Percentiles rank a stretch among this genome's conserved stretches.
Evolutionary conservation across 2,113 vertebrate species (phyloP).

Genomic region (Epinephelus lanceolatus): DNA sequence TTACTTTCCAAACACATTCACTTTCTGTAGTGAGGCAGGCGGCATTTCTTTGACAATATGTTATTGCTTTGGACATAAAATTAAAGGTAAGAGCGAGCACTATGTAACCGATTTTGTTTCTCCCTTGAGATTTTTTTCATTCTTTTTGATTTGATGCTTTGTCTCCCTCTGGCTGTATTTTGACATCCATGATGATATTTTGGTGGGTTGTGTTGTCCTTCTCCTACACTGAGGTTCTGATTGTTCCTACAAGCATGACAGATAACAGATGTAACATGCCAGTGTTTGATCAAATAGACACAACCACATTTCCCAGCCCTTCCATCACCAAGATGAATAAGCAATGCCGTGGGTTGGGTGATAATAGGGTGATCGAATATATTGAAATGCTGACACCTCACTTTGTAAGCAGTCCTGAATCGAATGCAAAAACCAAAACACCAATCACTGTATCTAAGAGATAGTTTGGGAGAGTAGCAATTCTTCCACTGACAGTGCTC

Average conservation of each 20-base stretch:
- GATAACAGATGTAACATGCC: conserved; percentile 49
- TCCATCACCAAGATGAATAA: conserved; percentile 1
- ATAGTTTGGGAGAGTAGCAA: neutral
- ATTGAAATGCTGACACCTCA: conserved; percentile 18
- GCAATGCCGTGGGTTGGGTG: neutral
- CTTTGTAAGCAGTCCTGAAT: neutral
- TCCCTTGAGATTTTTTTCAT: conserved; percentile 10
- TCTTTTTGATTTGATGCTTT: conserved; percentile 18
- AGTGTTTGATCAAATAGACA: conserved; percentile 37
- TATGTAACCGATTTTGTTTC: conserved; percentile 4
- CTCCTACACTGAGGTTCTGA: conserved; percentile 13
- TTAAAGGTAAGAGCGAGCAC: neutral
- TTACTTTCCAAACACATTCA: conserved; percentile 1
- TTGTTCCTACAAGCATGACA: conserved; percentile 42
- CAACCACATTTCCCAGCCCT: neutral
- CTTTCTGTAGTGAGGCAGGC: neutral
- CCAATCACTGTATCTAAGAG: neutral
- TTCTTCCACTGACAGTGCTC: neutral
- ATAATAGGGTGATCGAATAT: conserved; percentile 32
- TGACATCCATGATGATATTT: conserved; percentile 9
- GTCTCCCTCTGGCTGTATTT: conserved; percentile 28
- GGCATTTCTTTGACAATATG: neutral
- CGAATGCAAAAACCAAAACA: neutral
- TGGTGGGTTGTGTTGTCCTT: neutral
- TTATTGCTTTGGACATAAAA: conserved; percentile 3